Conservation (phyloP, 2,113 vertebrate species). For the Todiramphus chloris region DNA sequence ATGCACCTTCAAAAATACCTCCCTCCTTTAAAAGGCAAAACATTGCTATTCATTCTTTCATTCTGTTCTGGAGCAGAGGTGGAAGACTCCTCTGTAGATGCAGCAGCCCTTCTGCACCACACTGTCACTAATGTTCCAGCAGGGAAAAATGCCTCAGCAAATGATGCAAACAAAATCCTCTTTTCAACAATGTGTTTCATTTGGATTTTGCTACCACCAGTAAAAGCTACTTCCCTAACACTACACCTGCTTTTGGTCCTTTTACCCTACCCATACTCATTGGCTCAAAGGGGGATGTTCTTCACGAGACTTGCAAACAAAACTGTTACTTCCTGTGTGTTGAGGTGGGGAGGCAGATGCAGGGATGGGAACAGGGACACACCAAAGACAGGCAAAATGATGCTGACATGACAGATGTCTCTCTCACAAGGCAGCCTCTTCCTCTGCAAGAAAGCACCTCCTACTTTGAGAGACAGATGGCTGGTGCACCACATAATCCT, state of each 20-base stretch:
- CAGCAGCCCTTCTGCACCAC: background rate
- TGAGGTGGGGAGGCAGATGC: background rate
- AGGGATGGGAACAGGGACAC: background rate
- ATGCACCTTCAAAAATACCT: background rate
- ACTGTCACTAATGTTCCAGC: background rate
- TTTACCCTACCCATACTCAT: background rate
- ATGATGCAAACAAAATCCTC: background rate
- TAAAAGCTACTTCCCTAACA: background rate
- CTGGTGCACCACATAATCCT: background rate
- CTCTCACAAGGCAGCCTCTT: background rate
- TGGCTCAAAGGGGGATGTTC: background rate
- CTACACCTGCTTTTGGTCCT: background rate
- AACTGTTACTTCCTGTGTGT: background rate
- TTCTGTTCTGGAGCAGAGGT: background rate
- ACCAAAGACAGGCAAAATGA: background rate
- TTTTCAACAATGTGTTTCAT: background rate
- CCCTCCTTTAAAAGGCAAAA: background rate
- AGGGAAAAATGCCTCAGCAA: background rate
- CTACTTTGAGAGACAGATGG: background rate
- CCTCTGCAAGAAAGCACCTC: background rate
- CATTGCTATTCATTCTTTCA: background rate
- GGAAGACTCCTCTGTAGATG: background rate
- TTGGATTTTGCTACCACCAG: fast-evolving
- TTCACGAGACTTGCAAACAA: background rate
- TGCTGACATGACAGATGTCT: background rate